Conservation (phyloP, 2,113 vertebrate species). For the Barbus barbus region DNA sequence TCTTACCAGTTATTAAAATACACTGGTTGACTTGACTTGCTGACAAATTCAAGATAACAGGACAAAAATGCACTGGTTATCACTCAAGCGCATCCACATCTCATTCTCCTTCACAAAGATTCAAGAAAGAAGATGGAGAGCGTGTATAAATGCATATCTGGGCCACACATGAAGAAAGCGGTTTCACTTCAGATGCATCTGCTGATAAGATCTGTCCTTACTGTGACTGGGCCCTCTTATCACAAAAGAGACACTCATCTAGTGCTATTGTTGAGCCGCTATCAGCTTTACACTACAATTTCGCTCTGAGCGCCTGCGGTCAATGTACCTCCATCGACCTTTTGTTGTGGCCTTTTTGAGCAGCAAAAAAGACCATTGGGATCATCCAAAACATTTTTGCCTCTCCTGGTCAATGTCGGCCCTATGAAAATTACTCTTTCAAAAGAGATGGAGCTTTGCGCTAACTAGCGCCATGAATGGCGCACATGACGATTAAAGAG, state of each 20-base stretch:
- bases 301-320: not conserved
- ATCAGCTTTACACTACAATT: constrained; percentile 20
- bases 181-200: constrained; percentile 44
- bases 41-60: not conserved
- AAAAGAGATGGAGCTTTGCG: not conserved
- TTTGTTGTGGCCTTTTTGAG: not conserved
- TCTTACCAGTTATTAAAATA: constrained; percentile 19
- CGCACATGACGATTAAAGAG: constrained; percentile 10
- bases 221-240: constrained; percentile 7
- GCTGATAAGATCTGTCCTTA: constrained; percentile 33
- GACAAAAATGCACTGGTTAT: not conserved
- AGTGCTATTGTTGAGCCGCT: constrained; percentile 19
- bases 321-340: not conserved
- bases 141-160: not conserved
- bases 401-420: not conserved
- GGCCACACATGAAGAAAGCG: constrained; percentile 58
- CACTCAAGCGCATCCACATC: not conserved
- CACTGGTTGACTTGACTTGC: not conserved
- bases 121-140: not conserved
- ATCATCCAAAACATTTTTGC: not conserved
- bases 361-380: not conserved
- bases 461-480: not conserved
- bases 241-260: constrained; percentile 22
- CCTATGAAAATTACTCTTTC: constrained; percentile 1
- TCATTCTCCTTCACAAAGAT: not conserved